phyloP scores from a whole-genome alignment of 2,113 vertebrate species.

The Erythrolamprus reginae region DNA sequence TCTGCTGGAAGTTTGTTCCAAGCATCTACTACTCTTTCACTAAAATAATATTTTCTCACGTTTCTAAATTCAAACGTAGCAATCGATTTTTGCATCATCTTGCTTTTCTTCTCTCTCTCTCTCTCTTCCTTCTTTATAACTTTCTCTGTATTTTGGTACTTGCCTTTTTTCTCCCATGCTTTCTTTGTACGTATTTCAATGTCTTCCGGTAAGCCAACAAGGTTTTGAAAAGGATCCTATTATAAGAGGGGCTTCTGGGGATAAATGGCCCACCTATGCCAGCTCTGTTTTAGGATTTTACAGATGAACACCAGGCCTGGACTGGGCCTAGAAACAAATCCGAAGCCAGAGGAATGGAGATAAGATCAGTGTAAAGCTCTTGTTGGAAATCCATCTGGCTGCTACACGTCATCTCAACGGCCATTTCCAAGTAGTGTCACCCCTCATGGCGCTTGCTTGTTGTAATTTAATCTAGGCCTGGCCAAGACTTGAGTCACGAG shows the following conservation, averaged over 20 bases:
- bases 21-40: too few relatives aligned
- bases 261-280: neutral
- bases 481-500: neutral
- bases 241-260: neutral
- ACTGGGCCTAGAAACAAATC: neutral
- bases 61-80: neutral
- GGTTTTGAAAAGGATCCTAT: neutral
- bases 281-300: neutral
- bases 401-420: neutral
- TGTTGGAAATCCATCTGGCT: neutral
- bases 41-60: too few relatives aligned
- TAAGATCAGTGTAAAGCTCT: neutral
- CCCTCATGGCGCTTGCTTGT: neutral
- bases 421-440: neutral
- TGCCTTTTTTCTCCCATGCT: neutral
- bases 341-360: neutral
- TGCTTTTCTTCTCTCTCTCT: neutral
- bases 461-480: neutral
- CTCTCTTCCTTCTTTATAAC: neutral
- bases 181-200: neutral
- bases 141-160: neutral
- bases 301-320: neutral
- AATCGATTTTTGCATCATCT: neutral
- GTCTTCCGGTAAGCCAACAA: neutral
- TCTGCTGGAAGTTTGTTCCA: too few relatives aligned